phyloP scores from a whole-genome alignment of 2,888 invertebrate genomes.

The Spisula solida region DNA sequence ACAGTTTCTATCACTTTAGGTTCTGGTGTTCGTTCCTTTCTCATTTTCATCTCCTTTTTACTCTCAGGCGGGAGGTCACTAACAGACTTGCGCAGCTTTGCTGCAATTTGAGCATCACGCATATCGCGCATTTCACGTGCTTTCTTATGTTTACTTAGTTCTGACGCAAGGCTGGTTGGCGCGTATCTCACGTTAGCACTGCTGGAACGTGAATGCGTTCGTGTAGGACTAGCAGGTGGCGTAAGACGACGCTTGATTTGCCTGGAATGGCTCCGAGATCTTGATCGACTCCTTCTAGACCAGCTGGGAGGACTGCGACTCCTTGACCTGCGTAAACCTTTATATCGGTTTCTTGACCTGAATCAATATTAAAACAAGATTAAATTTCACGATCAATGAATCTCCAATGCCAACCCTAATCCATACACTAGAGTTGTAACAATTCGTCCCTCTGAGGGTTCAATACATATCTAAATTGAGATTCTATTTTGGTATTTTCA shows the following conservation, averaged over 20 bases:
- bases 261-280: conserved; percentile 75
- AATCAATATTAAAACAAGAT: conserved; percentile 27
- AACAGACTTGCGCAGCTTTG: conserved; percentile 68
- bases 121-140: conserved; percentile 89
- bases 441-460: no score
- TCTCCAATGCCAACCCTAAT: no score
- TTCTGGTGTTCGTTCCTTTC: conserved; percentile 65
- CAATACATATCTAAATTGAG: no score
- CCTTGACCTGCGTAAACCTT: conserved; percentile 67
- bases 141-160: conserved; percentile 85
- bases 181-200: conserved; percentile 81
- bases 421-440: no score
- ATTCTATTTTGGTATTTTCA: no score
- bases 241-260: conserved; percentile 69
- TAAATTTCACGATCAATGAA: background rate
- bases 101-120: conserved; percentile 77
- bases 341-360: conserved; percentile 69
- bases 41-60: conserved; percentile 64
- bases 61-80: conserved; percentile 49
- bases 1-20: conserved; percentile 47
- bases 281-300: conserved; percentile 71
- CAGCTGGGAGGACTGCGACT: conserved; percentile 74
- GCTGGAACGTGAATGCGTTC: conserved; percentile 39
- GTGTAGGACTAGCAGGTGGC: conserved; percentile 71
- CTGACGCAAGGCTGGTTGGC: conserved; percentile 85